Base-by-base conservation (phyloP, 2,888 invertebrate genomes). In the Halocaridina rubra region DNA sequence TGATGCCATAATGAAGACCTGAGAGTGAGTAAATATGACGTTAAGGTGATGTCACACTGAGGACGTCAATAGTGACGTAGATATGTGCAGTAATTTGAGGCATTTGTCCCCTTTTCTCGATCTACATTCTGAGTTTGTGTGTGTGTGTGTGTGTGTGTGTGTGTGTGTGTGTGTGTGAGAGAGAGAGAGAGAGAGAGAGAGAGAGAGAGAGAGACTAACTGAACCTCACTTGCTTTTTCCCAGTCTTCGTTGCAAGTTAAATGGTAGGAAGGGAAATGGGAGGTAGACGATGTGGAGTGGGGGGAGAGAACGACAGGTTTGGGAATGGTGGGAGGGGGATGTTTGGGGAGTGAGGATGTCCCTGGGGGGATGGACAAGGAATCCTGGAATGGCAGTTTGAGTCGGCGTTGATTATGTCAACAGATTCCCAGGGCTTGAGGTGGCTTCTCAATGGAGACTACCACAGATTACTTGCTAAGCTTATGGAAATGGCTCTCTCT, bases 331-430 rank as follows among this genome's bases (percentile, higher is more conserved):
- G 53, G 5, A 46, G 57, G 30, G 71, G 19, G 24, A 5, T 24
- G 67, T 16, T 10, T 30, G 3, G 67, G 16, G 71, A 30, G 32
- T 13, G 13, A 19, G 71, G 8, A 16, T 71, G 71, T 16, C 29
- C n/a, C 19, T 19, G 10, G 7, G 67, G 59, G 39, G 61, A 3
- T 27, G 61, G 76, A 57, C n/a, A n/a, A 33, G 78, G 33, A 33
- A 72, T 72, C 72, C 72, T 24, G n/a, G 72, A 33, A 7, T 29
- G 72, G 53, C n/a, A n/a, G 32, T n/a, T 39, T 27, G 53, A 29
- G 46, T 46, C 72, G 7, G 24, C 71, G 80, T 80, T 80, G 80
- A 80, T 80, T 80, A 59, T 80, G 80, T 80, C 80, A 80, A 80
- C 80, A 80, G 72, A 80, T 80, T 72, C 59, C 57, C 71, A 57